Percentiles rank a stretch among this genome's conserved stretches.
phyloP scores from a whole-genome alignment of 2,888 invertebrate genomes.

The Macrophya alboannulata region DNA sequence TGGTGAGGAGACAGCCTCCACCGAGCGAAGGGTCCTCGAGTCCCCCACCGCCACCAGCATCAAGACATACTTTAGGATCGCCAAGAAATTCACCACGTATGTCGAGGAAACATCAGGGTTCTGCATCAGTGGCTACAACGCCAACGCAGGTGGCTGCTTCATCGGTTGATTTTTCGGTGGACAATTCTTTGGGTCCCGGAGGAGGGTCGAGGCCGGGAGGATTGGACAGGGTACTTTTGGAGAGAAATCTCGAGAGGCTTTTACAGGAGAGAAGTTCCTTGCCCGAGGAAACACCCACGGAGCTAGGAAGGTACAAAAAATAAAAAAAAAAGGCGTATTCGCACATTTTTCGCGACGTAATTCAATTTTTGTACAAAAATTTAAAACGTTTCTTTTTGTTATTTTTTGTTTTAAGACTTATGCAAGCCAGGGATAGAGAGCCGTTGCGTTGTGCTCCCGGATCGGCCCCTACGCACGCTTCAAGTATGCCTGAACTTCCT shows the following conservation, averaged over 20 bases:
- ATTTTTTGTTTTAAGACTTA: conserved; percentile 78
- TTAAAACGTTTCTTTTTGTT: neutral
- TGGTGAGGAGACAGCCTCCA: conserved; percentile 76
- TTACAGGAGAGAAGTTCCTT: conserved; percentile 81
- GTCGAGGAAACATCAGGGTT: conserved; percentile 78
- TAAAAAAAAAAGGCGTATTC: neutral
- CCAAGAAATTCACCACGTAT: conserved; percentile 81
- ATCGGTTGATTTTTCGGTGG: conserved; percentile 55
- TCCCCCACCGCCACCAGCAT: conserved; percentile 81
- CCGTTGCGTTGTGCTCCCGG: conserved; percentile 80
- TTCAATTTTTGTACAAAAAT: neutral
- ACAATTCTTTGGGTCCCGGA: conserved; percentile 65
- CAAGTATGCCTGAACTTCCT: conserved; percentile 85
- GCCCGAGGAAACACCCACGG: conserved; percentile 73
- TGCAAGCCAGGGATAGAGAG: conserved; percentile 83
- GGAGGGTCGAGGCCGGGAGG: conserved; percentile 78
- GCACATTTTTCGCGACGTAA: no score
- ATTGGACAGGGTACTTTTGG: conserved; percentile 86
- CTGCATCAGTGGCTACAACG: conserved; percentile 75
- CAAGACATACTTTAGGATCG: conserved; percentile 78
- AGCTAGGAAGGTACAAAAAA: conserved; percentile 74
- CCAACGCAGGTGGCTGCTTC: conserved; percentile 72
- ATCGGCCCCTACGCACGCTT: conserved; percentile 80
- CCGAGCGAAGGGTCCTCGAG: conserved; percentile 81
- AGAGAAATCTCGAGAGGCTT: conserved; percentile 86